phyloP scores from a whole-genome alignment of 2,113 vertebrate genomes.

The Tichodroma muraria region DNA sequence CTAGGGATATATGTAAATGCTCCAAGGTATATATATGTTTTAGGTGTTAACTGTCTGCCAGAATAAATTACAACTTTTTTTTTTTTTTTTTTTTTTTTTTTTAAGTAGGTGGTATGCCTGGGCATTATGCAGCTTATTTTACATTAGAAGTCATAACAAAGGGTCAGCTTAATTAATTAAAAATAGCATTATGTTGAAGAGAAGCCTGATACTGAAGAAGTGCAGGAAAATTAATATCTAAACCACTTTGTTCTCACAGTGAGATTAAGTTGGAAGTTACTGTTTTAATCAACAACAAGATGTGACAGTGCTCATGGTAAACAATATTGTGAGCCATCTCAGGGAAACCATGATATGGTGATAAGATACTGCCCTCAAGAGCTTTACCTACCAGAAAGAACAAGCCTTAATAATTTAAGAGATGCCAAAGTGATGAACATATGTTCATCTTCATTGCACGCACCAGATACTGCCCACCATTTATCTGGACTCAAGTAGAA shows the following conservation, averaged over 20 bases:
- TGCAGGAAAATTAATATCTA: neutral
- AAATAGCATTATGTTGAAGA: neutral
- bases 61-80: no score
- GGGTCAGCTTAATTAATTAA: neutral
- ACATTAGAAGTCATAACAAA: neutral
- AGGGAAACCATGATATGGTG: neutral
- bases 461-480: neutral
- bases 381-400: neutral
- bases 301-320: neutral
- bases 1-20: neutral
- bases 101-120: neutral
- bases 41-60: neutral
- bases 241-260: neutral
- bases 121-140: neutral
- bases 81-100: neutral
- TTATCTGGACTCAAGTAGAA: neutral
- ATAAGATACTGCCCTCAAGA: neutral
- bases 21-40: neutral
- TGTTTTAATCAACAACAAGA: neutral
- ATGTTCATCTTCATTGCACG: neutral
- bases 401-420: neutral
- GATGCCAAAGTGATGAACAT: neutral
- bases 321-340: neutral
- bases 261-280: neutral
- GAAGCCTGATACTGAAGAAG: neutral